Evolutionary conservation across 2,113 vertebrate species (phyloP).

Genomic region (Girardinichthys multiradiatus): DNA sequence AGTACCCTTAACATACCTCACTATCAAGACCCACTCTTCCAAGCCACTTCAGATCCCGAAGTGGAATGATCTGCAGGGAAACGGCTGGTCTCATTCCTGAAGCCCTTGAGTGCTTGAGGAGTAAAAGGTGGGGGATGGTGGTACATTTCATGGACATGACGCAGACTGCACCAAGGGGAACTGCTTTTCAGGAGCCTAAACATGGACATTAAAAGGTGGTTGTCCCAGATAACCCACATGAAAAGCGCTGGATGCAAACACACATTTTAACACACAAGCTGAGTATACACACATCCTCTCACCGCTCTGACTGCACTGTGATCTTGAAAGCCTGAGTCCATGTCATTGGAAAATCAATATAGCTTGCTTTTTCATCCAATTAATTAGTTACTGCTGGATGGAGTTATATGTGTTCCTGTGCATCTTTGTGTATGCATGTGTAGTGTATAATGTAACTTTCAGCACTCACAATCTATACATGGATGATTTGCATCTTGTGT

Average conservation of each 20-base stretch:
- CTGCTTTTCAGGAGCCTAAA: slow-evolving; percentile 56
- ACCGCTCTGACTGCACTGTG: slow-evolving; percentile 41
- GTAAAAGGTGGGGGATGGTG: neutral
- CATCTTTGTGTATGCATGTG: slow-evolving; percentile 19
- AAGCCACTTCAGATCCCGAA: slow-evolving; percentile 39
- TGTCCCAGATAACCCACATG: slow-evolving; percentile 50
- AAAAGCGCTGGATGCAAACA: slow-evolving; percentile 14
- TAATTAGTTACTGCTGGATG: slow-evolving; percentile 73
- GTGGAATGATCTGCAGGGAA: slow-evolving; percentile 40
- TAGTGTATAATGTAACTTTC: slow-evolving; percentile 16
- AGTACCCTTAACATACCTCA: slow-evolving; percentile 73
- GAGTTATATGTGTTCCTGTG: slow-evolving; percentile 31
- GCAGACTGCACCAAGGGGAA: slow-evolving; percentile 4
- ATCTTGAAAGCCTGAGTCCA: slow-evolving; percentile 64
- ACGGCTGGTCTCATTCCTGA: slow-evolving; percentile 37
- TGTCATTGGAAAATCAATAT: slow-evolving; percentile 79
- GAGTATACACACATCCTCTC: slow-evolving; percentile 21
- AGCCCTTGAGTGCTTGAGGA: neutral
- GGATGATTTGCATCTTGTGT: slow-evolving; percentile 8
- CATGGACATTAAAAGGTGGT: slow-evolving; percentile 49
- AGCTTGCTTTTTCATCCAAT: slow-evolving; percentile 73
- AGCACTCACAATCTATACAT: slow-evolving; percentile 15
- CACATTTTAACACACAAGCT: slow-evolving; percentile 15
- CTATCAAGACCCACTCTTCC: slow-evolving; percentile 29
- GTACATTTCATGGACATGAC: slow-evolving; percentile 48